Evolutionary conservation across 2,113 vertebrate species (phyloP).

Genomic region (Oncorhynchus masou): DNA sequence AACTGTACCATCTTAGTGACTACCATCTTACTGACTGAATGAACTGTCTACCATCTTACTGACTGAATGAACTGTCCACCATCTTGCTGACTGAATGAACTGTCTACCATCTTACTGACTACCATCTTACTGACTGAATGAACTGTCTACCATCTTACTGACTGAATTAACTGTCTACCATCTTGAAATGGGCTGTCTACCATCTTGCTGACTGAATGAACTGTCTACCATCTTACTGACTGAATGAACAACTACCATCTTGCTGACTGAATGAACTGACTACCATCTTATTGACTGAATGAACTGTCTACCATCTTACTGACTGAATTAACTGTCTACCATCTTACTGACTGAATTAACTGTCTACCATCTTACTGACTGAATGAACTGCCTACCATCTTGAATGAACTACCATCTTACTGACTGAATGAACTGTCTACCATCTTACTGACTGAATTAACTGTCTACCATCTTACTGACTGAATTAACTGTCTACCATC

Average conservation of each 20-base stretch:
- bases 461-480: background rate
- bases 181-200: no score
- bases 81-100: background rate
- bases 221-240: no score
- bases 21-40: background rate
- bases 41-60: background rate
- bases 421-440: background rate
- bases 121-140: no score
- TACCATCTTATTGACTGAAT: no score
- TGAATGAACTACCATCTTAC: background rate
- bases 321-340: background rate
- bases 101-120: no score
- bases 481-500: background rate
- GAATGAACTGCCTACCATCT: background rate
- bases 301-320: background rate
- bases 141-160: no score
- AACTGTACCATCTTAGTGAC: background rate
- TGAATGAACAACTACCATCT: no score
- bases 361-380: background rate
- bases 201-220: no score
- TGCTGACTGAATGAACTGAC: no score
- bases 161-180: no score
- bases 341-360: background rate
- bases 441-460: background rate
- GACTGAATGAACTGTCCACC: background rate